Evolutionary conservation across 2,888 invertebrate genomes (phyloP).

Genomic region (Drosophila eohydei): DNA sequence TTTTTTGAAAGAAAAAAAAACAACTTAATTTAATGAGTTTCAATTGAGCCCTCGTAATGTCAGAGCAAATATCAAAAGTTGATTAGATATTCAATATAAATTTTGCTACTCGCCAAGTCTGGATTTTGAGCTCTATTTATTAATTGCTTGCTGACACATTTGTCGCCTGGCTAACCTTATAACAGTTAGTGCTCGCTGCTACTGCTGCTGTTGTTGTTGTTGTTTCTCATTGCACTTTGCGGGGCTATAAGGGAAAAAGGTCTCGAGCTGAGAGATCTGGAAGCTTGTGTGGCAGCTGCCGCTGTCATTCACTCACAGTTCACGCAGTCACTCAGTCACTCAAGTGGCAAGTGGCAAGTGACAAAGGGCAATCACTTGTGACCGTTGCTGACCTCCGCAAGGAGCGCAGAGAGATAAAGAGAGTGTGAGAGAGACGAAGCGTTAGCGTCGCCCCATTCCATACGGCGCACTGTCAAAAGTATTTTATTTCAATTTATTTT

Average conservation of each 20-base stretch:
- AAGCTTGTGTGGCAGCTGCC: slow-evolving; percentile 26
- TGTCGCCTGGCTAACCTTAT: slow-evolving; percentile 42
- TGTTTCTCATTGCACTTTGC: slow-evolving; percentile 17
- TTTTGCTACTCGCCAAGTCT: not conserved
- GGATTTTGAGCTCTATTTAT: not conserved
- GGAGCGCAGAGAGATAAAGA: not conserved
- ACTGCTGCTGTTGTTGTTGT: slow-evolving; percentile 10
- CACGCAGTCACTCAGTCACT: slow-evolving; percentile 33
- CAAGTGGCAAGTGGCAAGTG: slow-evolving; percentile 59
- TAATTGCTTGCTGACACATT: slow-evolving; percentile 23
- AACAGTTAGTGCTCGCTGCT: not conserved
- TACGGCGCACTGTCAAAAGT: slow-evolving; percentile 50
- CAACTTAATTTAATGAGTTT: too few relatives aligned
- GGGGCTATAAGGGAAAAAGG: slow-evolving; percentile 7
- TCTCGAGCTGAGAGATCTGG: slow-evolving; percentile 9
- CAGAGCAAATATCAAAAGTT: not conserved
- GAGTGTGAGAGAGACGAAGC: not conserved
- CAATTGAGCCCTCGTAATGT: too few relatives aligned
- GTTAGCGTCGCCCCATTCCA: too few relatives aligned
- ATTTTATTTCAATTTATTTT: slow-evolving; percentile 61
- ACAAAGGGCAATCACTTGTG: slow-evolving; percentile 74
- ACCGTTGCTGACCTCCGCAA: slow-evolving; percentile 43
- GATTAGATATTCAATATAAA: not conserved
- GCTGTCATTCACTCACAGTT: slow-evolving; percentile 28
- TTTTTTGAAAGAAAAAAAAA: too few relatives aligned